Evolutionary conservation across 2,113 vertebrate genomes (phyloP).

Genomic region (Protobothrops mucrosquamatus): DNA sequence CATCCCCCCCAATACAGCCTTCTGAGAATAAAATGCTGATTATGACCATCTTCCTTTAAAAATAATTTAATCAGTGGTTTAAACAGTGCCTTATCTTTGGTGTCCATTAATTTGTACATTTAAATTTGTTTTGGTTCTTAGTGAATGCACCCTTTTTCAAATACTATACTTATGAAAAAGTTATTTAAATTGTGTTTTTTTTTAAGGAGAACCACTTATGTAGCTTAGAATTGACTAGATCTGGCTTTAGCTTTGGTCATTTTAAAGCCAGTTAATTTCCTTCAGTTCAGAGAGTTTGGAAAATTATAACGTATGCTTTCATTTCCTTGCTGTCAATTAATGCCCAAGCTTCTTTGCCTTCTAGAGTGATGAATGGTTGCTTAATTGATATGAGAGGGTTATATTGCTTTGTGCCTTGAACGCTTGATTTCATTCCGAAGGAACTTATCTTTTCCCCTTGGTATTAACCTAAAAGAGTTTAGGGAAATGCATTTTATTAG

Average conservation of each 20-base stretch:
- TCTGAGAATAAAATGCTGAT: not conserved
- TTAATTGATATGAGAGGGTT: conserved; percentile 25
- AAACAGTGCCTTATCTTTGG: conserved; percentile 51
- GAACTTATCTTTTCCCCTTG: conserved; percentile 22
- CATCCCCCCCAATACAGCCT: not conserved
- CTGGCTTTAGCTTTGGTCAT: conserved; percentile 32
- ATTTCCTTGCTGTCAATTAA: conserved; percentile 54
- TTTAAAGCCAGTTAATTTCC: conserved; percentile 51
- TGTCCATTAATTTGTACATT: conserved; percentile 50
- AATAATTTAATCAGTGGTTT: conserved; percentile 48
- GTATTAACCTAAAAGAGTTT: conserved; percentile 21
- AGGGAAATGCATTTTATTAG: not conserved
- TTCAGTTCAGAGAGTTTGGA: conserved; percentile 45
- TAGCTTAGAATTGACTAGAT: conserved; percentile 33
- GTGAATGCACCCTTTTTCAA: conserved; percentile 33
- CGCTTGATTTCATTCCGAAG: conserved; percentile 24
- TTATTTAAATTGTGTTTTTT: conserved; percentile 13
- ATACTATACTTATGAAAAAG: conserved; percentile 1
- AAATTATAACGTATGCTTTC: conserved; percentile 53
- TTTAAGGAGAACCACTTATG: conserved; percentile 20
- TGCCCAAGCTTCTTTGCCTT: conserved; percentile 55
- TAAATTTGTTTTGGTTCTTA: conserved; percentile 27
- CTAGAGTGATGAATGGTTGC: conserved; percentile 35
- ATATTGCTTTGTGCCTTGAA: conserved; percentile 40
- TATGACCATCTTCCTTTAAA: conserved; percentile 49